Conservation (phyloP, 1,140 invertebrate genomes). For the Drosophila lowei region DNA sequence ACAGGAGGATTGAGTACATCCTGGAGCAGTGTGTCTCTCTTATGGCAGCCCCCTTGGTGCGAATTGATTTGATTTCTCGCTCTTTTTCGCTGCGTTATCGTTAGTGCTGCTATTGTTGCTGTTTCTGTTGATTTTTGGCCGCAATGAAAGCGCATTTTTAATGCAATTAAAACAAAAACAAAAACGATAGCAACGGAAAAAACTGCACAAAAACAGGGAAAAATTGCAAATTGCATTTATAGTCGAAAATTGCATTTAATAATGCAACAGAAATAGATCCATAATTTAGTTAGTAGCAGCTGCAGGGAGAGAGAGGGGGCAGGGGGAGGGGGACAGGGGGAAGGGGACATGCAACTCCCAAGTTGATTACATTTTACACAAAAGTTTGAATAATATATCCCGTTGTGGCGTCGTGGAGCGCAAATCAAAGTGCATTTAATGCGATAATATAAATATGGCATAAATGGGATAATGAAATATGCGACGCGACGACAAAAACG, state of each 20-base stretch:
- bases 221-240: conserved; percentile 29
- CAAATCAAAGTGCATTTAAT: conserved; percentile 49
- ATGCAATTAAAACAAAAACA: conserved; percentile 60
- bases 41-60: neutral
- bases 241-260: conserved; percentile 54
- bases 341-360: conserved; percentile 12
- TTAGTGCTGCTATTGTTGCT: conserved; percentile 10
- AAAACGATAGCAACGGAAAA: conserved; percentile 7
- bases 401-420: neutral
- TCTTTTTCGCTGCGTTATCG: neutral
- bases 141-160: conserved; percentile 47
- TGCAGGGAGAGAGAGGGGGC: conserved; percentile 8
- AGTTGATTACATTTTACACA: conserved; percentile 63
- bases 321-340: no score
- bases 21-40: neutral
- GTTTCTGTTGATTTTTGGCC: conserved; percentile 24
- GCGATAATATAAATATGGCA: conserved; percentile 57
- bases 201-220: conserved; percentile 12
- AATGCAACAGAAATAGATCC: conserved; percentile 45
- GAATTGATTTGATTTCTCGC: conserved; percentile 16
- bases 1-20: neutral
- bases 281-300: conserved; percentile 44
- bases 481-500: conserved; percentile 28
- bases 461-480: conserved; percentile 48
- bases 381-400: conserved; percentile 23